Evolutionary conservation across 2,888 invertebrate species (phyloP), one percentile per base, ranked within the genome.

Genomic region (Rotaria socialis): DNA sequence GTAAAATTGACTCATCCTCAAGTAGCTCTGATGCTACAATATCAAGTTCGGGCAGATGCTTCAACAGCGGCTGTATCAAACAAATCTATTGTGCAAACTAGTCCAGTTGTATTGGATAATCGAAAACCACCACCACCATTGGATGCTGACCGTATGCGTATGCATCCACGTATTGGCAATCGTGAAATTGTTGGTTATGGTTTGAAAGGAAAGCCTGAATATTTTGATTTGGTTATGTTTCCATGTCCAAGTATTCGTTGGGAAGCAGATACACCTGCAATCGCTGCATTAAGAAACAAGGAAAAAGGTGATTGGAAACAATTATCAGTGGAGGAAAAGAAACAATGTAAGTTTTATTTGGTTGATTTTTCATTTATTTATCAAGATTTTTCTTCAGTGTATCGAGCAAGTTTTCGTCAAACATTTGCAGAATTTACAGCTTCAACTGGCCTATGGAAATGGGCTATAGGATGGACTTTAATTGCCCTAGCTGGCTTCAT

Each of bases 231-330:
- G 86, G 87, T 92, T 0, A 94, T 94, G 89, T 94, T 93, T 91
- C 97, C 97, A 1, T 93, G 95, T 92, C 96, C 97, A 35, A 95
- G 96, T 11, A 93, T 97, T 50, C 88, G 91, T 52, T 91, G 85
- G 85, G 85, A 88, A 89, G 94, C 94, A 88, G 93, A 93, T 80
- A 94, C 94, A 0, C 92, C 94, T 1, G 95, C 95, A 88, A 91
- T 95, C 43, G 89, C 94, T 93, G 94, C 94, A 1, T 92, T 99
- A 85, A 94, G 94, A 87, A 94, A 95, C 89, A 98, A 98, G 91
- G 98, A 99, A 90, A 94, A 94, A 92, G 95, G 95, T 47, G 96
- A 97, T 91, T 99, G 99, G 99, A 95, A 94, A 89, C 94, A 94
- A 89, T 91, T 99, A 85, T 93, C 94, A 1, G 87, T 95, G 0